phyloP scores from a whole-genome alignment of 2,797 vertebrate genomes.

The Sebastes paucispinis region DNA sequence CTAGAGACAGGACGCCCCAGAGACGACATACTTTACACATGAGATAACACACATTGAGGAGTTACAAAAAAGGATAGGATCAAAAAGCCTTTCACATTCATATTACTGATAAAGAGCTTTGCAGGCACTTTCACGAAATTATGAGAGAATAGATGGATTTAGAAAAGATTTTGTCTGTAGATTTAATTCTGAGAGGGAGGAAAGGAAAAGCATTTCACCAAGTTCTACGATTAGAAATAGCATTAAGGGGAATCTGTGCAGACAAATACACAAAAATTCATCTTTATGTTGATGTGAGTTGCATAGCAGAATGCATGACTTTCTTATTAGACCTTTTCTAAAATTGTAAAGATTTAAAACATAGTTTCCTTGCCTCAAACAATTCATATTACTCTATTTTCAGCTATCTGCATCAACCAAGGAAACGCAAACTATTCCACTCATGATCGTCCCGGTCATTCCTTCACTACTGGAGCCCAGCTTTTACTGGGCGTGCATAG shows the following conservation, averaged over 20 bases:
- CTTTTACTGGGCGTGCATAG: constrained; percentile 2
- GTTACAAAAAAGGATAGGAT: constrained; percentile 31
- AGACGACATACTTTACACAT: constrained; percentile 80
- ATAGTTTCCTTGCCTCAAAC: neutral
- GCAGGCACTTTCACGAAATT: constrained; percentile 32
- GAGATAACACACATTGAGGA: constrained; percentile 67
- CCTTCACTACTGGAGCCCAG: constrained; percentile 19
- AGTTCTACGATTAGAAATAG: neutral
- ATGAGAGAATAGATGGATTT: constrained; percentile 7
- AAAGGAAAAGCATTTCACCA: neutral
- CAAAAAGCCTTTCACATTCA: constrained; percentile 39
- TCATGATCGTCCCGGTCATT: neutral
- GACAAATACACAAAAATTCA: neutral
- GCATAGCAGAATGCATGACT: neutral
- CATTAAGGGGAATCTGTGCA: neutral
- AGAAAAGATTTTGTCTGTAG: constrained; percentile 14
- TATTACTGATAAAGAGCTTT: neutral
- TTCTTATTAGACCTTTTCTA: neutral
- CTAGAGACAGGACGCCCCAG: constrained; percentile 70
- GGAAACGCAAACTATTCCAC: neutral
- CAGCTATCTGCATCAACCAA: neutral
- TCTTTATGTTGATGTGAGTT: neutral
- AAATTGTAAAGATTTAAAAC: neutral
- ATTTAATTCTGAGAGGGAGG: constrained; percentile 1
- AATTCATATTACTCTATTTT: neutral